These are phyloP conservation scores for Geotrypetes seraphini DNA, from an alignment of 2,797 vertebrate species.

Conservation along the genomic window DNA sequence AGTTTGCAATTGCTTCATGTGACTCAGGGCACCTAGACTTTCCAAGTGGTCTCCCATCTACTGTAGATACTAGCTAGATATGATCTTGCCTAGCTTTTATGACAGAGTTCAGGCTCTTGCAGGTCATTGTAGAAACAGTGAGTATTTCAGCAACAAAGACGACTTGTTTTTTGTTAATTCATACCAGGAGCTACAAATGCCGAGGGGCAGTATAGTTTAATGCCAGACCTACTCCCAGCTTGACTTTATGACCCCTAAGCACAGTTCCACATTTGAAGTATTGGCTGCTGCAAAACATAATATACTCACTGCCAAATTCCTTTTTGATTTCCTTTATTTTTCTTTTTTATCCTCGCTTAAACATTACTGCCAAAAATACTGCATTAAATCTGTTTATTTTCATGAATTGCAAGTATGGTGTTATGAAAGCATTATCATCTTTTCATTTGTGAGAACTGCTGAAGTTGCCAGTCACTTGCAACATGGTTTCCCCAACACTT, in stretches of 20 bases:
- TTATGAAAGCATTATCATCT: background rate
- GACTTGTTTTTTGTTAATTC: background rate
- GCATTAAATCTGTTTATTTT: background rate
- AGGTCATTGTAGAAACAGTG: too few relatives aligned
- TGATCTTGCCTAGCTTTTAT: too few relatives aligned
- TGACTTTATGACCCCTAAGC: background rate
- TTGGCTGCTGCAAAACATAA: background rate
- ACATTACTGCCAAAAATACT: background rate
- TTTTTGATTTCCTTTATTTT: too few relatives aligned
- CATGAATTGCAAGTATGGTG: background rate
- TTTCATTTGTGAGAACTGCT: background rate
- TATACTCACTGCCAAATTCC: background rate
- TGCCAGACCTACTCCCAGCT: background rate
- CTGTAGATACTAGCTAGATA: too few relatives aligned
- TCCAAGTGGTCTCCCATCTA: too few relatives aligned
- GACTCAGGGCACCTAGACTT: too few relatives aligned
- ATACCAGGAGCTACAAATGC: background rate
- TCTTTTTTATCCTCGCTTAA: background rate
- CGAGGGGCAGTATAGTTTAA: rapidly evolving
- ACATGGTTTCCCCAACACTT: background rate
- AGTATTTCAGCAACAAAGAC: too few relatives aligned
- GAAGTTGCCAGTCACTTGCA: background rate
- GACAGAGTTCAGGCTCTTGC: too few relatives aligned
- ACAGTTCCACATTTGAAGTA: background rate
- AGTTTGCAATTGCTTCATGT: too few relatives aligned